phyloP scores from a whole-genome alignment of 1,140 invertebrate genomes.

The Diorhabda sublineata region DNA sequence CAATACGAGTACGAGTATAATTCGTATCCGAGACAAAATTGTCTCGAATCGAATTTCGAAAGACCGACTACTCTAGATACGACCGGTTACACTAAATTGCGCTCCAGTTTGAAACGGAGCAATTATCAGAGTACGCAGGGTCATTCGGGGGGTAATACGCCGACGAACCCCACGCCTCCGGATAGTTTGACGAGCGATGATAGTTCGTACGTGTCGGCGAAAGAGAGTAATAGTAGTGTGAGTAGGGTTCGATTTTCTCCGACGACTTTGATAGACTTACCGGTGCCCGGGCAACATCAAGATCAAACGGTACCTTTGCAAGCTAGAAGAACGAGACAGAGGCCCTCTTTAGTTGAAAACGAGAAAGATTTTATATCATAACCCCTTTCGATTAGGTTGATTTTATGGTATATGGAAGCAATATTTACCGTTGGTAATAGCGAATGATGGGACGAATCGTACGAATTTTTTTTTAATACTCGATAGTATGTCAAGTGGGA shows the following conservation, averaged over 20 bases:
- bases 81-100: constrained; percentile 56
- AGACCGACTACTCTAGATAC: constrained; percentile 68
- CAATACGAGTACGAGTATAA: constrained; percentile 47
- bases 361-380: constrained; percentile 59
- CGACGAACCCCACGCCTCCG: constrained; percentile 79
- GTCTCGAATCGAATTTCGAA: constrained; percentile 56
- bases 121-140: constrained; percentile 58
- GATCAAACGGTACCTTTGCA: constrained; percentile 62
- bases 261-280: constrained; percentile 52
- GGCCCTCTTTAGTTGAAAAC: constrained; percentile 54
- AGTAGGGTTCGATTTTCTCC: constrained; percentile 78
- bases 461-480: background rate
- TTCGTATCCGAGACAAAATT: constrained; percentile 54
- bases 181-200: constrained; percentile 80
- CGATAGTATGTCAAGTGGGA: background rate
- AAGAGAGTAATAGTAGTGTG: constrained; percentile 62
- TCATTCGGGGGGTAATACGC: constrained; percentile 66
- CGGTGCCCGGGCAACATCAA: constrained; percentile 59
- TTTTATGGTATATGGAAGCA: too few species aligned
- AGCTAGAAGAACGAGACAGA: constrained; percentile 49
- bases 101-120: constrained; percentile 71
- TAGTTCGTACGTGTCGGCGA: constrained; percentile 77
- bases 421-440: too few species aligned
- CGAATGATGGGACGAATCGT: too few species aligned
- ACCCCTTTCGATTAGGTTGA: constrained; percentile 12